Evolutionary conservation across 2,797 vertebrate genomes (phyloP), one percentile per base, ranked within the genome.

Genomic region (Oreochromis grahami): DNA sequence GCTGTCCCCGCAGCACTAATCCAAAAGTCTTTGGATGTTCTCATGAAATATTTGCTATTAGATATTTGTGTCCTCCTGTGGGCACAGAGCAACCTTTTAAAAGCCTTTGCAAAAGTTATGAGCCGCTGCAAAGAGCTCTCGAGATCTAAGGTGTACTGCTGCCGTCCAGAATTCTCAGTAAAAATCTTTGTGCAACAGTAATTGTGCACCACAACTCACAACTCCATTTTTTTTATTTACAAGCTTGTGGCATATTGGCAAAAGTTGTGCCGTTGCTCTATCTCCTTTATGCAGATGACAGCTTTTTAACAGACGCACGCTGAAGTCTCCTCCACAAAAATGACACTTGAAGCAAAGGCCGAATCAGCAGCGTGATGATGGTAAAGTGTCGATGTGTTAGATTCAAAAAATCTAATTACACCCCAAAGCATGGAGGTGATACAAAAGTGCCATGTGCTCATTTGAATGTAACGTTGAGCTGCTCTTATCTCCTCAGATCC

Each of bases 231-330:
- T 80, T 77, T 80, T 72, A 84, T 48, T 81, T 76, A 86, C 78
- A 65, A 58, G 50, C 84, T 77, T 53, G 51, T 68, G 84, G 55
- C 58, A 14, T 84, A 86, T 90, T 84, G 82, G 87, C 52, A 51
- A n/a, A 63, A 56, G 76, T 19, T 53, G 51, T 51, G 50, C 80
- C 17, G 83, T 86, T 92, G 79, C 74, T 84, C 81, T 94, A 89
- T 93, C 91, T 89, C 36, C 21, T 82, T 56, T 70, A 63, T 36
- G 84, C 89, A 94, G 90, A 93, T 43, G 76, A 81, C 84, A 48
- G 43, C 38, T 19, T 81, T 88, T 70, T 36, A 91, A 93, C 93
- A 89, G 85, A 81, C 43, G 26, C 2, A 32, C 52, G 50, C 51
- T 45, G 5, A 81, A 79, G 74, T 82, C 55, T 79, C 34, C 68